These are phyloP conservation scores for Entomyzon cyanotis DNA, from an alignment of 2,113 vertebrate species.

Conservation along the genomic window DNA sequence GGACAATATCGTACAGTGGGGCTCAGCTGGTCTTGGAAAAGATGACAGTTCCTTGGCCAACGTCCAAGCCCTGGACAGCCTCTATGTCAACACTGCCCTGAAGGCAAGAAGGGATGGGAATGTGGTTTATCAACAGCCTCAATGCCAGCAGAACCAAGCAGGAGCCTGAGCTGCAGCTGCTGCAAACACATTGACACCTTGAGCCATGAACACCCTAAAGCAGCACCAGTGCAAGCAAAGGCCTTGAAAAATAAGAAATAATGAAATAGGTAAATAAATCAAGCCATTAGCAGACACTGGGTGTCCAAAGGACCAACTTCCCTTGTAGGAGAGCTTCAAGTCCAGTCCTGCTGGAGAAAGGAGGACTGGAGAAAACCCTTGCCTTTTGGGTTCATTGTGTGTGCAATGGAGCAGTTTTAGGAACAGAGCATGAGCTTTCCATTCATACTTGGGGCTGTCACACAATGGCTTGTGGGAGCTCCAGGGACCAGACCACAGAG, in stretches of 20 bases:
- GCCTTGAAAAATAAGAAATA: not conserved
- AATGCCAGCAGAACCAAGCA: not conserved
- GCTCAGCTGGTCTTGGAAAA: not conserved
- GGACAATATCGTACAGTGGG: rapidly evolving
- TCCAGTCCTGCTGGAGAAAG: not conserved
- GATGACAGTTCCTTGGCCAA: not conserved
- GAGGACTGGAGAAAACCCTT: not conserved
- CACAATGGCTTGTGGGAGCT: not conserved
- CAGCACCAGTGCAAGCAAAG: rapidly evolving
- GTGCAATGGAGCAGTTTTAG: rapidly evolving
- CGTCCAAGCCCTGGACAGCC: not conserved
- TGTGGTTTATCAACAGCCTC: not conserved
- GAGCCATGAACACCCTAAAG: not conserved
- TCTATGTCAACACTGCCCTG: not conserved
- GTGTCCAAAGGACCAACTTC: not conserved
- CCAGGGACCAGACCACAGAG: not conserved
- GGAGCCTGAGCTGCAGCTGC: not conserved
- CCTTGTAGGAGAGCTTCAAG: not conserved
- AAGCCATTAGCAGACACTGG: not conserved
- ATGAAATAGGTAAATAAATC: not conserved
- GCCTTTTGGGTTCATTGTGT: rapidly evolving
- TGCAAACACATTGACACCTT: not conserved
- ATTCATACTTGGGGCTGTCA: rapidly evolving
- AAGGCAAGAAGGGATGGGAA: not conserved
- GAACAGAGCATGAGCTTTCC: not conserved